These are phyloP conservation scores for Xenopus petersii DNA, from an alignment of 2,797 vertebrate genomes.

Conservation along the genomic window DNA sequence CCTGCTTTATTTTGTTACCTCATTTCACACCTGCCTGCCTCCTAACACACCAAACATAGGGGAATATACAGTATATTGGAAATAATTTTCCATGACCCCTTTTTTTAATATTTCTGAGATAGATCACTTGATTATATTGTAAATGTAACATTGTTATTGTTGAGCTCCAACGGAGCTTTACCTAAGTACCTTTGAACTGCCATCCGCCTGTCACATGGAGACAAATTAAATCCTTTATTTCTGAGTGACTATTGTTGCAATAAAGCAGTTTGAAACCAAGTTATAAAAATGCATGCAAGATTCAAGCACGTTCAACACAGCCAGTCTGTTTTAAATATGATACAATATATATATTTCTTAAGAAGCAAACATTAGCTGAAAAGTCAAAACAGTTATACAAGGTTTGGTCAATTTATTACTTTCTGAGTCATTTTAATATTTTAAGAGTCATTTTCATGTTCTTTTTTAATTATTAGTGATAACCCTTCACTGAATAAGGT, in stretches of 20 bases:
- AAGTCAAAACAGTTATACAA: too few species aligned
- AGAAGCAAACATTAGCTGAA: too few species aligned
- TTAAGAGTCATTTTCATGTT: too few species aligned
- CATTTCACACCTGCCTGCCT: slow-evolving; percentile 46
- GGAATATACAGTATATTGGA: slow-evolving; percentile 27
- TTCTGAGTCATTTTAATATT: too few species aligned
- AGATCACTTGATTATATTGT: slow-evolving; percentile 40
- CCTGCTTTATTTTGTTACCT: slow-evolving; percentile 45
- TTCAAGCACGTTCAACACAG: slow-evolving; percentile 24
- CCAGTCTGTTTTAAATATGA: slow-evolving; percentile 8
- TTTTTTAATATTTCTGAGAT: slow-evolving; percentile 38
- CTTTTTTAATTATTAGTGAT: too few species aligned
- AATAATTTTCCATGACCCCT: slow-evolving; percentile 22
- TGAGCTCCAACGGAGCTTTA: slow-evolving; percentile 27
- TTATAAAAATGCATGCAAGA: slow-evolving; percentile 34
- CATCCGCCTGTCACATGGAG: slow-evolving; percentile 21
- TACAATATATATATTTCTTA: too few species aligned
- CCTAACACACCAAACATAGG: slow-evolving; percentile 30
- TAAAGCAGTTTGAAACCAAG: slow-evolving; percentile 36
- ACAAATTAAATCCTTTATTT: slow-evolving; percentile 36
- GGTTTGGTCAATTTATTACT: too few species aligned
- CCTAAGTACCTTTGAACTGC: slow-evolving; percentile 39
- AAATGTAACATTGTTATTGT: slow-evolving; percentile 43
- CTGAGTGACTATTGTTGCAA: slow-evolving; percentile 20
- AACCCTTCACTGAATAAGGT: too few species aligned